Evolutionary conservation across 2,113 vertebrate species (phyloP), one percentile per base, ranked within the genome.

Genomic region (Nematolebias whitei): DNA sequence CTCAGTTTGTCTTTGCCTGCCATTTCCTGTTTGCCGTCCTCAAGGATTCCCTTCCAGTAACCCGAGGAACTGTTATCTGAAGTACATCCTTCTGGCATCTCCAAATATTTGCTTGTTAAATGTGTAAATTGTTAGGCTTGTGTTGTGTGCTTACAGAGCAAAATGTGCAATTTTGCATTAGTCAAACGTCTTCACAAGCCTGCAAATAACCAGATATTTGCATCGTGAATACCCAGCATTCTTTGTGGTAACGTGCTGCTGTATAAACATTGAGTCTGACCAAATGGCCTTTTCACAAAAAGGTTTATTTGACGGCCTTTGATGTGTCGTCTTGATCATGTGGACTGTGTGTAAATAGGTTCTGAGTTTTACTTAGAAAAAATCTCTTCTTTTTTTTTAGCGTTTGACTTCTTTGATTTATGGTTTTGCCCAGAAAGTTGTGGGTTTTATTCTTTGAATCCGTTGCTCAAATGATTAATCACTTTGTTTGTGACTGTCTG

Each of bases 201-300:
- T 88, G 85, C 85, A 74, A 84, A 73, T 70, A 70, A 60, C 32
- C 9, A 16, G 72, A 52, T 72, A 70, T 78, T 74, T 83, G 68
- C 82, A 60, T 45, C 72, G 74, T 78, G 58, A 82, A 79, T 77
- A 83, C 78, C 76, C 79, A 87, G 78, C 84, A 91, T 91, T 90
- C 79, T 72, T 20, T 53, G 10, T 19, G 38, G 68, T 41, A 51
- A 87, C 60, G 84, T 85, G 78, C 83, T 84, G 73, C 41, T 19
- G 54, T 77, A 38, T 72, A 70, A 73, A 53, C 44, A 47, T 38
- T 22, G n/a, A 76, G 71, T 79, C 73, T 78, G 60, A 67, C 82
- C 85, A 91, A 87, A 90, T 88, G 20, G 18, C 75, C 86, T 85
- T 85, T 71, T 9, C 35, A 54, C 12, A n/a, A 23, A 45, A 74